Percentiles rank a stretch among this genome's conserved stretches.
phyloP scores from a whole-genome alignment of 2,888 invertebrate species.

The Synanthedon myopaeformis region DNA sequence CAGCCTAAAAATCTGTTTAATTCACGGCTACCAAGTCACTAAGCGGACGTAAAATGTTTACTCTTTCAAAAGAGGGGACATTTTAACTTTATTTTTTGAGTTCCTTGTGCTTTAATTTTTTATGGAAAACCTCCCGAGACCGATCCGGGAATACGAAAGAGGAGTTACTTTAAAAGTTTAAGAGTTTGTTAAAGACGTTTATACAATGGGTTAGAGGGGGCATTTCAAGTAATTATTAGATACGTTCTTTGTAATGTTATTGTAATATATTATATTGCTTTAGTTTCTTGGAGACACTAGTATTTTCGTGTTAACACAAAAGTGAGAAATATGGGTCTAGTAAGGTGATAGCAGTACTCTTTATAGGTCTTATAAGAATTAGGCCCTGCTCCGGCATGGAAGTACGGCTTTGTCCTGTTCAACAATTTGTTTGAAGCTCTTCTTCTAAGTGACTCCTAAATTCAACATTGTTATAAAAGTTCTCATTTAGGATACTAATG shows the following conservation, averaged over 20 bases:
- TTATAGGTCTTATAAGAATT: too few relatives aligned
- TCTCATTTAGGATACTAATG: too few relatives aligned
- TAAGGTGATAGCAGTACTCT: too few relatives aligned
- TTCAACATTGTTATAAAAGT: too few relatives aligned
- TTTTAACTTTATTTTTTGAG: conserved; percentile 54
- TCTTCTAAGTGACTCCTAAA: too few relatives aligned
- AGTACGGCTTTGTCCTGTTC: too few relatives aligned
- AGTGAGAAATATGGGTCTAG: too few relatives aligned
- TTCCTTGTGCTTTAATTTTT: conserved; percentile 63
- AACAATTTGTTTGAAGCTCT: too few relatives aligned
- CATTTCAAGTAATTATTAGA: neutral
- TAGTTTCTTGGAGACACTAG: neutral
- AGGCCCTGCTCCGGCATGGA: too few relatives aligned
- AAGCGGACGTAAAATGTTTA: conserved; percentile 63
- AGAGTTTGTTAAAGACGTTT: conserved; percentile 60
- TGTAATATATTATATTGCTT: too few relatives aligned
- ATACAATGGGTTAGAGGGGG: conserved; percentile 60
- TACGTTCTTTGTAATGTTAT: too few relatives aligned
- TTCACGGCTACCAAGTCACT: conserved; percentile 35
- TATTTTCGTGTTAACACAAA: too few relatives aligned
- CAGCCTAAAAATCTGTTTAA: conserved; percentile 28
- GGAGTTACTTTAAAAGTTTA: conserved; percentile 50
- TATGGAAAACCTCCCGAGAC: conserved; percentile 51
- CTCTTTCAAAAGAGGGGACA: conserved; percentile 46
- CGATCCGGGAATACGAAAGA: conserved; percentile 57